Conservation (phyloP, 2,113 vertebrate genomes). For the Laticauda laticaudata region DNA sequence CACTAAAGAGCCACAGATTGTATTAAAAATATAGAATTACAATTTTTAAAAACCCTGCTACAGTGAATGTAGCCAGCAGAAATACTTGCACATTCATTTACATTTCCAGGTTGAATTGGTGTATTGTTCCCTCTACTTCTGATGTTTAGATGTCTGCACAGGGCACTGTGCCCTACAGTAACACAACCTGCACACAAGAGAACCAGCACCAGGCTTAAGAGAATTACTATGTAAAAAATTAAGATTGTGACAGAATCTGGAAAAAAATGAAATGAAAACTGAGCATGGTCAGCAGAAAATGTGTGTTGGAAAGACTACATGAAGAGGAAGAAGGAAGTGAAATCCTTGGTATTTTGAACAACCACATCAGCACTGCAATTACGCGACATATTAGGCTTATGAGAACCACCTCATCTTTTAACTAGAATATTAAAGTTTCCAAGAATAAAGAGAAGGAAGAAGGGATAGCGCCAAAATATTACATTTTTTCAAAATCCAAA, state of each 20-base stretch:
- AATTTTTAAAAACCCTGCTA: background rate
- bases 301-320: background rate
- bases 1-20: background rate
- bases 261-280: background rate
- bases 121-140: background rate
- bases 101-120: background rate
- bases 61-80: background rate
- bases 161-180: background rate
- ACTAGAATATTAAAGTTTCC: background rate
- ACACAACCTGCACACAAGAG: background rate
- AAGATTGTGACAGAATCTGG: background rate
- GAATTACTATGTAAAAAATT: background rate
- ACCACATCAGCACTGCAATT: background rate
- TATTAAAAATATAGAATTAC: slow-evolving; percentile 3
- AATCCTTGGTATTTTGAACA: background rate
- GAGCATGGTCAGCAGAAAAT: background rate
- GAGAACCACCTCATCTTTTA: background rate
- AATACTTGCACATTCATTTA: background rate
- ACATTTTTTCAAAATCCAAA: background rate
- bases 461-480: background rate
- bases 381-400: background rate
- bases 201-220: background rate
- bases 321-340: background rate
- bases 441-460: background rate
- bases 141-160: background rate